Evolutionary conservation across 2,797 vertebrate genomes (phyloP).

Genomic region (Decapterus maruadsi): DNA sequence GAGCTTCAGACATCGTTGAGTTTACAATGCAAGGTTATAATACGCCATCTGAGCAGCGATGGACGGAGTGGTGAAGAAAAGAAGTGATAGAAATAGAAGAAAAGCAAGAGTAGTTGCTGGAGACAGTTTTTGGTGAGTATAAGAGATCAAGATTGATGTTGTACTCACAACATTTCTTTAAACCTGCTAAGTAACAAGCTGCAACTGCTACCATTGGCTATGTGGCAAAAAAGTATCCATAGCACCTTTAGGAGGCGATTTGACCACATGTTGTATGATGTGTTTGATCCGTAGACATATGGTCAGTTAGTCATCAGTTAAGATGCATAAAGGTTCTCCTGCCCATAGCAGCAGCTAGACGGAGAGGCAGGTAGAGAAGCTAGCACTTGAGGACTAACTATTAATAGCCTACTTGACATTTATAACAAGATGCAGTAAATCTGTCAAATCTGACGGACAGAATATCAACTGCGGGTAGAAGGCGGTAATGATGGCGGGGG

Average conservation of each 20-base stretch:
- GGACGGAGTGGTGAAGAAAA: background rate
- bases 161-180: too few relatives aligned
- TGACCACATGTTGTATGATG: background rate
- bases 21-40: background rate
- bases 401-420: slow-evolving; percentile 51
- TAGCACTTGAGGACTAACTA: slow-evolving; percentile 39
- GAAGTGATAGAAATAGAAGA: too few relatives aligned
- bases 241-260: background rate
- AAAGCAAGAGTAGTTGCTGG: background rate
- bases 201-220: too few relatives aligned
- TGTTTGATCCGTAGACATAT: background rate
- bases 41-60: background rate
- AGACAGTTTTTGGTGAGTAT: too few relatives aligned
- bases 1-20: background rate
- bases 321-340: background rate
- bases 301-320: slow-evolving; percentile 3
- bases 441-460: slow-evolving; percentile 49
- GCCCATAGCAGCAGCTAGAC: background rate
- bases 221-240: too few relatives aligned
- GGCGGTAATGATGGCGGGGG: slow-evolving; percentile 30
- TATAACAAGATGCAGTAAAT: slow-evolving; percentile 45
- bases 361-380: slow-evolving; percentile 1
- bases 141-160: too few relatives aligned
- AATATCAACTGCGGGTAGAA: slow-evolving; percentile 29
- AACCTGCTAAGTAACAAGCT: too few relatives aligned